These are phyloP conservation scores for Verasper variegatus DNA, from an alignment of 2,113 vertebrate species.

Conservation along the genomic window DNA sequence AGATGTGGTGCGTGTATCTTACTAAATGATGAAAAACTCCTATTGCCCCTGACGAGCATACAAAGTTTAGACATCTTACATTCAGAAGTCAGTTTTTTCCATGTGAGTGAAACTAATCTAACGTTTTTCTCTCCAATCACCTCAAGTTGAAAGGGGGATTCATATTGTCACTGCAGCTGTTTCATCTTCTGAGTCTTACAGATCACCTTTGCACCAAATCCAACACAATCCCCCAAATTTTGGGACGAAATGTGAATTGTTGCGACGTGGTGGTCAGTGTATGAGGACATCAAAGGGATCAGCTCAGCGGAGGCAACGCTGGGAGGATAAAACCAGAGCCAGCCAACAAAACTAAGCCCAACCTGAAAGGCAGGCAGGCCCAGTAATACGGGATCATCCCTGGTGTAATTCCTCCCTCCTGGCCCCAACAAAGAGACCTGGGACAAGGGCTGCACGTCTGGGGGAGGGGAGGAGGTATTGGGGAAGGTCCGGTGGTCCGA, in stretches of 20 bases:
- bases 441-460: constrained; percentile 72
- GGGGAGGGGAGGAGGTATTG: constrained; percentile 38
- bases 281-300: constrained; percentile 75
- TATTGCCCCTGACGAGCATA: too few species aligned
- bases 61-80: too few species aligned
- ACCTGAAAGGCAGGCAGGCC: constrained; percentile 73
- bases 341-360: constrained; percentile 73
- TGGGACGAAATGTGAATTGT: constrained; percentile 45
- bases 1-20: too few species aligned
- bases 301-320: constrained; percentile 59
- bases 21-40: too few species aligned
- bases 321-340: constrained; percentile 66
- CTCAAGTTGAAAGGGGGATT: neutral
- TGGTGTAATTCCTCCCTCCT: constrained; percentile 76
- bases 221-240: neutral
- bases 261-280: constrained; percentile 62
- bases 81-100: too few species aligned
- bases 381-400: constrained; percentile 80
- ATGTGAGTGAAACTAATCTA: too few species aligned
- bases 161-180: neutral
- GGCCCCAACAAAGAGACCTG: constrained; percentile 75
- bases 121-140: too few species aligned
- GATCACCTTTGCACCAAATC: constrained; percentile 8
- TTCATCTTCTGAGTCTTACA: constrained; percentile 4
- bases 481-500: constrained; percentile 65